Conservation (phyloP, 2,113 vertebrate species). For the Neotoma lepida region DNA sequence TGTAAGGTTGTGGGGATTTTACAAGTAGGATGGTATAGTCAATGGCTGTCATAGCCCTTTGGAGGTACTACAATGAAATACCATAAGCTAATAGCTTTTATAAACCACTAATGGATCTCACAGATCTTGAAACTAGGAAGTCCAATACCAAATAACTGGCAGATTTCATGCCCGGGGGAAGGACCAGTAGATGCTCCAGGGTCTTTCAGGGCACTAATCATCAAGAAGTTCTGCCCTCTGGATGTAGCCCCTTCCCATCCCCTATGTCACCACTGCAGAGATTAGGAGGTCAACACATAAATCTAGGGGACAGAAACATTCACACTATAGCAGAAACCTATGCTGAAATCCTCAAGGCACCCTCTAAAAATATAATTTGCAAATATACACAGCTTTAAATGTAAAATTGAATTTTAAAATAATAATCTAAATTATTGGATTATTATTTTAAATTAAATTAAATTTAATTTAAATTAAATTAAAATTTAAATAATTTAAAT, state of each 20-base stretch:
- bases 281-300: neutral
- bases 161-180: neutral
- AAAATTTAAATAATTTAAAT: too few relatives aligned
- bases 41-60: neutral
- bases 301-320: neutral
- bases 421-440: too few relatives aligned
- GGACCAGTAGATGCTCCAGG: too few relatives aligned
- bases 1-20: accelerated
- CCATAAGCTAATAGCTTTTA: neutral
- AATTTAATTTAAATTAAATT: too few relatives aligned
- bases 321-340: neutral
- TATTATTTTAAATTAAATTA: too few relatives aligned
- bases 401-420: neutral
- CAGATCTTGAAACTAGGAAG: neutral
- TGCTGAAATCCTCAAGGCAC: neutral
- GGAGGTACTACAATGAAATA: neutral
- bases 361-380: neutral
- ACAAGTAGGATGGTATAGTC: neutral
- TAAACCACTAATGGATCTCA: neutral
- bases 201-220: neutral
- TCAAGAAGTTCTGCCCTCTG: neutral
- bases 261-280: neutral
- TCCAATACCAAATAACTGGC: neutral
- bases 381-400: neutral
- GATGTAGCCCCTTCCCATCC: neutral